phyloP scores from a whole-genome alignment of 2,113 vertebrate species.

The Oryctolagus cuniculus region DNA sequence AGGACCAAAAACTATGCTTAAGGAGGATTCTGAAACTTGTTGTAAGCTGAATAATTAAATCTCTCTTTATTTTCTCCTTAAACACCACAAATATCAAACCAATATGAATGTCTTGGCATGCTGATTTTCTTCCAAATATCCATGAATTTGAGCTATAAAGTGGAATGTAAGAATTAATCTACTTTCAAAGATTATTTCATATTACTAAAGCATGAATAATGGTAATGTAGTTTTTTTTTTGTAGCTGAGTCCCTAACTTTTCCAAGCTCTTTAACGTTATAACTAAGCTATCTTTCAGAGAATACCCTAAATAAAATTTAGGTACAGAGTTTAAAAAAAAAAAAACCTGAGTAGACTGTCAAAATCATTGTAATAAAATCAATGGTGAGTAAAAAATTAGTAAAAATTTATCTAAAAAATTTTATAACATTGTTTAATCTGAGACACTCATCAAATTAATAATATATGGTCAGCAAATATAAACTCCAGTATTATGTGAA shows the following conservation, averaged over 20 bases:
- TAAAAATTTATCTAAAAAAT: background rate
- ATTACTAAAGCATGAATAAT: background rate
- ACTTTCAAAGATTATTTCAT: constrained; percentile 14
- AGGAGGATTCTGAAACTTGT: background rate
- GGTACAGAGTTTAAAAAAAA: background rate
- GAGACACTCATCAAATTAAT: background rate
- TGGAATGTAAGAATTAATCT: background rate
- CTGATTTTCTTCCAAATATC: background rate
- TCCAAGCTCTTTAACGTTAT: background rate
- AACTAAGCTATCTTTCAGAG: constrained; percentile 9
- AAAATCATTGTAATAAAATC: constrained; percentile 28
- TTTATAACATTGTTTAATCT: background rate
- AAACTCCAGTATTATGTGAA: background rate
- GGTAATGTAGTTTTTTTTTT: background rate
- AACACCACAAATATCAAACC: background rate
- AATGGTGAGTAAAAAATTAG: background rate
- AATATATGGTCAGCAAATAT: background rate
- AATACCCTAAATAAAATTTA: background rate
- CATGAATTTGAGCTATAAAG: background rate
- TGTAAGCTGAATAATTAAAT: background rate
- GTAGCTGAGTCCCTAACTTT: background rate
- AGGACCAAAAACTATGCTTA: background rate
- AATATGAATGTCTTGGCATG: background rate
- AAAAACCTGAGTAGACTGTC: background rate
- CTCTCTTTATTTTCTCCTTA: background rate